These are phyloP conservation scores for Microdon myrmicae DNA, from an alignment of 2,888 invertebrate genomes.

Conservation along the genomic window DNA sequence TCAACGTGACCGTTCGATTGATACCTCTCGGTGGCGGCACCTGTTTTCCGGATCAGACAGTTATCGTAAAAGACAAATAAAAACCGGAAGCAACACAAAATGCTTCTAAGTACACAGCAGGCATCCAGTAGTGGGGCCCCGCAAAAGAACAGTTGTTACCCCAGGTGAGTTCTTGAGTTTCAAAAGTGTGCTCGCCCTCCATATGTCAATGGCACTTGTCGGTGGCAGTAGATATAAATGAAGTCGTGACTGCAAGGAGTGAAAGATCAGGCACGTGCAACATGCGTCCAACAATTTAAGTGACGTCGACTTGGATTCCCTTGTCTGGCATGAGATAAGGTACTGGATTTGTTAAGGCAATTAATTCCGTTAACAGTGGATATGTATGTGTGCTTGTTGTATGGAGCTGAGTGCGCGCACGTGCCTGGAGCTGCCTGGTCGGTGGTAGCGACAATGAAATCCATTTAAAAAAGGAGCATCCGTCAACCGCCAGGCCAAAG, in stretches of 20 bases:
- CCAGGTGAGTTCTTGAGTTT: conserved; percentile 20
- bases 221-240: conserved; percentile 15
- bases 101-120: conserved; percentile 9
- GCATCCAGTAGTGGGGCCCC: conserved; percentile 25
- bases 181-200: conserved; percentile 2
- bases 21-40: too few relatives aligned
- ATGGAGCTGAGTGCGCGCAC: too few relatives aligned
- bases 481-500: too few relatives aligned
- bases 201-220: conserved; percentile 25
- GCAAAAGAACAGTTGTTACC: conserved; percentile 20
- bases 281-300: conserved; percentile 10
- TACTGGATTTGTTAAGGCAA: conserved; percentile 20
- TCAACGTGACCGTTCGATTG: too few relatives aligned
- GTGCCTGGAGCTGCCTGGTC: too few relatives aligned
- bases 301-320: background rate
- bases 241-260: conserved; percentile 12
- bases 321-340: conserved; percentile 5
- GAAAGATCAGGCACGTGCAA: conserved; percentile 18
- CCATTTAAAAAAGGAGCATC: too few relatives aligned
- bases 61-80: too few relatives aligned
- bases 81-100: conserved; percentile 20
- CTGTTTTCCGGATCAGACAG: too few relatives aligned
- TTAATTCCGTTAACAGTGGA: conserved; percentile 25
- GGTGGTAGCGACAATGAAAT: too few relatives aligned
- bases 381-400: background rate